Percentiles rank a stretch among this genome's conserved stretches.
Evolutionary conservation across 1,140 invertebrate species (phyloP).

Genomic region (Philopotamus ludificatus): DNA sequence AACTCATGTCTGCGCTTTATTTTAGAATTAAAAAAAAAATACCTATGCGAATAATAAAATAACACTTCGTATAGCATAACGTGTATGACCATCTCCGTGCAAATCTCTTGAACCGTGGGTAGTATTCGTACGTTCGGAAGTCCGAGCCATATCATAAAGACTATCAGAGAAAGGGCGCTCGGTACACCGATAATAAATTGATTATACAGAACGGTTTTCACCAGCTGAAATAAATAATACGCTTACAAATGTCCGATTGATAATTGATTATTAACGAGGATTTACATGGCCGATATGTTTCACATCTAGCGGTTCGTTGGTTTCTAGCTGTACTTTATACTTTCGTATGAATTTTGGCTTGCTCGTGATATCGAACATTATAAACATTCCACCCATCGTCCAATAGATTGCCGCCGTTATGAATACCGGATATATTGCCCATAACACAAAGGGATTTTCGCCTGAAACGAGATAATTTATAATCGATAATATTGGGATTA

Average conservation of each 20-base stretch:
- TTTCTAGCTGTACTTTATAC: constrained; percentile 38
- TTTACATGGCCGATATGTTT: neutral
- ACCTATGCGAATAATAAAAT: constrained; percentile 88
- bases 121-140: constrained; percentile 66
- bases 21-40: constrained; percentile 22
- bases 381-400: constrained; percentile 31
- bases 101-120: constrained; percentile 81
- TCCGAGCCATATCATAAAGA: constrained; percentile 68
- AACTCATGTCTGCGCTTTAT: neutral
- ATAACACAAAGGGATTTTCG: constrained; percentile 40
- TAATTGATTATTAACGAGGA: constrained; percentile 12
- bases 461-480: constrained; percentile 43
- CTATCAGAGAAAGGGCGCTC: constrained; percentile 62
- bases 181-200: constrained; percentile 73
- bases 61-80: constrained; percentile 79
- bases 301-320: constrained; percentile 37
- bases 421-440: constrained; percentile 24
- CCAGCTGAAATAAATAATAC: constrained; percentile 53
- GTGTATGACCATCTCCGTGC: constrained; percentile 75
- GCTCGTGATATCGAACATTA: constrained; percentile 28
- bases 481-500: too few relatives aligned
- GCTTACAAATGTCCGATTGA: too few relatives aligned
- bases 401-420: constrained; percentile 32
- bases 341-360: constrained; percentile 33
- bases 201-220: constrained; percentile 75